Evolutionary conservation across 2,113 vertebrate species (phyloP).

Genomic region (Sapayoa aenigma): DNA sequence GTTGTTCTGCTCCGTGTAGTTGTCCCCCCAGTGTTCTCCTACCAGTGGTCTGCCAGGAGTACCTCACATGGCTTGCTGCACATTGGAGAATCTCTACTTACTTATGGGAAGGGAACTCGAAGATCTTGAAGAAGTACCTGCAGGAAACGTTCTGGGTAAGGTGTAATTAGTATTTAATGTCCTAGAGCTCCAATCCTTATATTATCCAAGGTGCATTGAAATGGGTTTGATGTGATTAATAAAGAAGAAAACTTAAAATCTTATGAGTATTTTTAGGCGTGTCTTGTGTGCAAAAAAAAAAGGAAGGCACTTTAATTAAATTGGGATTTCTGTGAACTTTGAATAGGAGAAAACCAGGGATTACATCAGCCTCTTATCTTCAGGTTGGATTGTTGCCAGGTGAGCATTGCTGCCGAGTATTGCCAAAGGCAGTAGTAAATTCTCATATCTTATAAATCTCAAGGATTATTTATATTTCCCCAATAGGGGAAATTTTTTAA

Average conservation of each 20-base stretch:
- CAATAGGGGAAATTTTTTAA: not conserved
- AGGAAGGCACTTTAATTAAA: not conserved
- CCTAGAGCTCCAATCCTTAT: not conserved
- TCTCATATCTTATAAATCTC: not conserved
- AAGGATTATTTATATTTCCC: not conserved
- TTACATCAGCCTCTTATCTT: not conserved
- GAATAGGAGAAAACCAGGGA: not conserved
- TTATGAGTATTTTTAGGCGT: not conserved
- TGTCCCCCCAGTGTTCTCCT: constrained; percentile 74
- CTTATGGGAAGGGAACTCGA: constrained; percentile 94
- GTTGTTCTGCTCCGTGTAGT: constrained; percentile 64
- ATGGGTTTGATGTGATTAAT: not conserved
- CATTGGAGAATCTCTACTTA: constrained; percentile 85
- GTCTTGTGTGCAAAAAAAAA: not conserved
- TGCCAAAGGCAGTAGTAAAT: not conserved
- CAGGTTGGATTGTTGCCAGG: not conserved
- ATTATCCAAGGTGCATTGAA: not conserved
- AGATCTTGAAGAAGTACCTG: constrained; percentile 87
- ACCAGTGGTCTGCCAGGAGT: constrained; percentile 65
- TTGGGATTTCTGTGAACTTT: not conserved
- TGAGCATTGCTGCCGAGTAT: not conserved
- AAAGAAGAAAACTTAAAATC: not conserved
- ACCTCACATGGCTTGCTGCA: constrained; percentile 84
- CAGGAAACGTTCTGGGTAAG: constrained; percentile 92
- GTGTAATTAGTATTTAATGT: not conserved